Evolutionary conservation across 2,113 vertebrate genomes (phyloP), one percentile per base, ranked within the genome.

Genomic region (Cephalophus harveyi): DNA sequence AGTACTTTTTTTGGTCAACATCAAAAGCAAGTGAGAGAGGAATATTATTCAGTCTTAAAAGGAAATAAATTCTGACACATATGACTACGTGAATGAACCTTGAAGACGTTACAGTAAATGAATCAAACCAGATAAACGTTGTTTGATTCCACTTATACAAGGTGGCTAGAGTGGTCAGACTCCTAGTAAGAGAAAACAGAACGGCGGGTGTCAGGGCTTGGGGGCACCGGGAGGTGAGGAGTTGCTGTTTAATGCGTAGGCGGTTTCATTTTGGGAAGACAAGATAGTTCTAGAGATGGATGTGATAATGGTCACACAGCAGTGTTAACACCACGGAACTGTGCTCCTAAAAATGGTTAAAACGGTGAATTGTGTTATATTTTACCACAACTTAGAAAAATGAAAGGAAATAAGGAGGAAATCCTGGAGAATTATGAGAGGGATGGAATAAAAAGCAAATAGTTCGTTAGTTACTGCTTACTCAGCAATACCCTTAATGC

Each of bases 141-240:
- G 1, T 43, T 2, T n/a, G 17, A 16, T 60, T n/a, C 11, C 30
- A 76, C 13, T 55, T 43, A 2, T 1, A 23, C 2, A 12, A 60
- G n/a, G 19, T 74, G 46, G 1, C 2, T 9, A 1, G 23, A 81
- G 16, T n/a, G 54, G 46, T 14, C 46, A 40, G 3, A 78, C n/a
- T 50, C 50, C 11, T 14, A 59, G 15, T 21, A 55, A 62, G 13
- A 52, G 48, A 62, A 55, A 16, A 4, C 43, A 43, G 33, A 27
- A 52, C 5, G 2, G 46, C 1, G 13, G 13, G 13, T 46, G 33
- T 17, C 13, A 27, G 64, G 40, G 27, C 5, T 1, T 36, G 30
- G 17, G 10, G 14, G 10, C 36, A 3, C 11, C 5, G 13, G 25
- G 0, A 2, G 6, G 6, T 9, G 19, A 7, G 7, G 6, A 81